Evolutionary conservation across 2,888 invertebrate genomes (phyloP), one percentile per base, ranked within the genome.

Genomic region (Noctuana brunneofusca): DNA sequence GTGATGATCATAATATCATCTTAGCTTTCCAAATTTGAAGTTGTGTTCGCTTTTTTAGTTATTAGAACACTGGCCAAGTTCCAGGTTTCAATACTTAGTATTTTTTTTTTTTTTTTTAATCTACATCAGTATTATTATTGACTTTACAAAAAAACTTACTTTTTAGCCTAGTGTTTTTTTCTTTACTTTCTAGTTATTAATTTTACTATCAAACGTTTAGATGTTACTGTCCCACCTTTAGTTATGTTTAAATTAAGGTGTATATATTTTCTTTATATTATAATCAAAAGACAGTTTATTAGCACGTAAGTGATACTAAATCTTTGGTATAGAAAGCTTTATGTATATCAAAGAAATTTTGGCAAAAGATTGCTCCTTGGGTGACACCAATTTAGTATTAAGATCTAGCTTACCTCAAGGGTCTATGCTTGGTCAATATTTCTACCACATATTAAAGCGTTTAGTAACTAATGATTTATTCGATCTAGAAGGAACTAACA

Each of bases 161-260:
- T 46, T 46, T 46, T 46, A 1, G 1, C 12, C 22, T 22, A 22
- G 8, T 43, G 4, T 22, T 46, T 16, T 46, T 22, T 22, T 22
- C 46, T 0, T 43, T 18, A 22, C 20, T 46, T 46, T 46, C 22
- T 46, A 46, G 46, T 46, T 43, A 16, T 41, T 18, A 43, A 16
- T 18, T 41, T 18, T 43, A 43, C 9, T 43, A 0, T 18, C 18
- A 16, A 41, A 41, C 18, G n/a, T n/a, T 48, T 48, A 48, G 48
- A 22, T 48, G n/a, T 22, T 48, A 48, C 12, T 22, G 22, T 22
- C 48, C 48, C 48, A 48, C 48, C 48, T 48, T 48, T 48, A 48
- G 48, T 22, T 48, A 22, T 48, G 18, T 14, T 43, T 0, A 18
- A 18, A 43, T 43, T 43, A 18, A 18, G 41, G 9, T 41, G 41